Evolutionary conservation across 2,113 vertebrate species (phyloP).

Genomic region (Eulemur rufifrons): DNA sequence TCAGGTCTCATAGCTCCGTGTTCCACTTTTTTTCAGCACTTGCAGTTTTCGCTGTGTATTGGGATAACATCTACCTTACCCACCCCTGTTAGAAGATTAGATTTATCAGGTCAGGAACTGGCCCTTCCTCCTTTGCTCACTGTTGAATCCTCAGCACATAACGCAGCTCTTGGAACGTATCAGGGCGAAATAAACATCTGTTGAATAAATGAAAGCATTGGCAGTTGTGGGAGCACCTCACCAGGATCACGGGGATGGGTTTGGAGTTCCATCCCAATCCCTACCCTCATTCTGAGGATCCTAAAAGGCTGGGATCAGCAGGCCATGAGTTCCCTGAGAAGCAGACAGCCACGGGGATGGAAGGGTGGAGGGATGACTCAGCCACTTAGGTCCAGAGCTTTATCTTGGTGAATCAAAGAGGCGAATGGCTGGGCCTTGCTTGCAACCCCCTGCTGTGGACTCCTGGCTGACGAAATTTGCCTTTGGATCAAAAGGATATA

Average conservation of each 20-base stretch:
- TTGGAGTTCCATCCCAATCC: accelerated
- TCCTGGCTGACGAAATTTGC: not conserved
- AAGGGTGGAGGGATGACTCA: no score
- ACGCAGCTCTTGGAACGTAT: not conserved
- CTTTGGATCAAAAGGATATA: not conserved
- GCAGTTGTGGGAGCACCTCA: not conserved
- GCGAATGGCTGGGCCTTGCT: not conserved
- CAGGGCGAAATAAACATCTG: not conserved
- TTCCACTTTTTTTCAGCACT: not conserved
- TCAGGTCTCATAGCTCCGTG: accelerated
- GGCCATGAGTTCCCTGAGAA: not conserved
- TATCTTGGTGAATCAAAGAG: not conserved
- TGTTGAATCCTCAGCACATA: not conserved
- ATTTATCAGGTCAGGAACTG: not conserved
- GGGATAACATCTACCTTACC: not conserved
- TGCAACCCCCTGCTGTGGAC: not conserved
- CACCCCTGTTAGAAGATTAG: not conserved
- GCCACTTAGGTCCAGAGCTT: not conserved
- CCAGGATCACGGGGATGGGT: accelerated
- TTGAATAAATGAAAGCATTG: not conserved
- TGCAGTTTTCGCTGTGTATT: not conserved
- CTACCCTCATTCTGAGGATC: not conserved
- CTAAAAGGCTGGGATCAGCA: not conserved
- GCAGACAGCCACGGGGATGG: not conserved
- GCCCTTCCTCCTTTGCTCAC: not conserved